Percentiles rank a stretch among this genome's conserved stretches.
phyloP scores from a whole-genome alignment of 2,113 vertebrate species.

The Apeltes quadracus region DNA sequence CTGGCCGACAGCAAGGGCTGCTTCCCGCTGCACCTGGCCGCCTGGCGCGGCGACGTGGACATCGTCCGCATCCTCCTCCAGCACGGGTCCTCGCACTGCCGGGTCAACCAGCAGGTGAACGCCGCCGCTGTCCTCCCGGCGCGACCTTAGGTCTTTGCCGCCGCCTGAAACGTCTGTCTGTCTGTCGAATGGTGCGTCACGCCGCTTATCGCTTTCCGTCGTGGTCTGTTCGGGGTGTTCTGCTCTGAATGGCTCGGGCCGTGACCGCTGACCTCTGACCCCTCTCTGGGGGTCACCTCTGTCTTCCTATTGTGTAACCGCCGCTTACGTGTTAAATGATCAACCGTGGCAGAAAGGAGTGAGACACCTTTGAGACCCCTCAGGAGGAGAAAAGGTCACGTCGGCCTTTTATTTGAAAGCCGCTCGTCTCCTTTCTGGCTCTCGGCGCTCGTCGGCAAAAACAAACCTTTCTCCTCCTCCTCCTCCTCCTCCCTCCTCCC shows the following conservation, averaged over 20 bases:
- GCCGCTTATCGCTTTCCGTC: neutral
- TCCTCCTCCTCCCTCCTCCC: constrained; percentile 33
- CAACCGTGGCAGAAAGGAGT: neutral
- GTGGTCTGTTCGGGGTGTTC: neutral
- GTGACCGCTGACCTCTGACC: neutral
- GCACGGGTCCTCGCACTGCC: constrained; percentile 91
- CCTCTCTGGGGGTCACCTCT: too few species aligned
- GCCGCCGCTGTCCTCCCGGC: too few species aligned
- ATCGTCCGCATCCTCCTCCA: constrained; percentile 96
- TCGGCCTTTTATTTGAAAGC: constrained; percentile 27
- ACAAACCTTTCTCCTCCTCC: constrained; percentile 37
- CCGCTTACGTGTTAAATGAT: neutral
- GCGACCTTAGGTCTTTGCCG: too few species aligned
- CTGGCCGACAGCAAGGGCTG: constrained; percentile 96
- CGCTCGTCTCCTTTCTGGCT: constrained; percentile 25
- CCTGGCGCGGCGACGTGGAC: constrained; percentile 96
- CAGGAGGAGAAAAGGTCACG: neutral
- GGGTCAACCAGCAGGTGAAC: constrained; percentile 94
- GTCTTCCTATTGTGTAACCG: neutral
- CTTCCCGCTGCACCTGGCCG: constrained; percentile 96
- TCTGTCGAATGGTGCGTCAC: neutral
- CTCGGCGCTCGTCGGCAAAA: constrained; percentile 45
- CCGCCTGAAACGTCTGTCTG: too few species aligned
- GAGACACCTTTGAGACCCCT: neutral
- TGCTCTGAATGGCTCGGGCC: neutral